Percentiles rank a stretch among this genome's conserved stretches.
phyloP scores from a whole-genome alignment of 2,113 vertebrate species.

The Camelus dromedarius region DNA sequence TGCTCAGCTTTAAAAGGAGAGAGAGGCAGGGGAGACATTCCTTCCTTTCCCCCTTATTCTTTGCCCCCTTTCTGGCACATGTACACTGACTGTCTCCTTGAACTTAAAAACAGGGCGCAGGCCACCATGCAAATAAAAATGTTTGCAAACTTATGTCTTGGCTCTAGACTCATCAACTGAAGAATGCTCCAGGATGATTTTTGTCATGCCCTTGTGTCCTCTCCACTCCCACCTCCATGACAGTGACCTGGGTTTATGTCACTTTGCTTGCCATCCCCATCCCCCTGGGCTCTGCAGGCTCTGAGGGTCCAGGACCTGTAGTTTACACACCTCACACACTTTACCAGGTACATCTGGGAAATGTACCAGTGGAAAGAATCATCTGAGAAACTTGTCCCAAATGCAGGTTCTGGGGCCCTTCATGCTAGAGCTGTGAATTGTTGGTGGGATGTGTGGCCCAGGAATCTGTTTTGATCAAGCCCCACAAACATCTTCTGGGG shows the following conservation, averaged over 20 bases:
- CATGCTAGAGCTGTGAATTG: not conserved
- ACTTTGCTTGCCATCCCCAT: not conserved
- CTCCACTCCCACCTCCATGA: accelerated
- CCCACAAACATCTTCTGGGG: not conserved
- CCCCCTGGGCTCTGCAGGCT: too few species aligned
- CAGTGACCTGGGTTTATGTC: not conserved
- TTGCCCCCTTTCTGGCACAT: not conserved
- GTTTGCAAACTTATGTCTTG: not conserved
- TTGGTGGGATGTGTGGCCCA: not conserved
- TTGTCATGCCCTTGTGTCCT: not conserved
- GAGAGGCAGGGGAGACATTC: not conserved
- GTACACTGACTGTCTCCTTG: not conserved
- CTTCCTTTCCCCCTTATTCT: accelerated
- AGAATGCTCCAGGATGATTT: not conserved
- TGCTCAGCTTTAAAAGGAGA: not conserved
- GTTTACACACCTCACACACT: too few species aligned
- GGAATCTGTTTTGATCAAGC: not conserved
- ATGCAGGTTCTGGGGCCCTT: not conserved
- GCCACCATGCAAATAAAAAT: slow-evolving; percentile 57
- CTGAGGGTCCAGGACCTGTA: too few species aligned
- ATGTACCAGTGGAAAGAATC: not conserved
- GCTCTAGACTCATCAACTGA: not conserved
- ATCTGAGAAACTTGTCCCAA: not conserved
- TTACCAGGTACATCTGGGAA: not conserved
- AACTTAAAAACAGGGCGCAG: not conserved